Base-by-base conservation (phyloP, 2,888 invertebrate genomes). In the Endomychus coccineus region DNA sequence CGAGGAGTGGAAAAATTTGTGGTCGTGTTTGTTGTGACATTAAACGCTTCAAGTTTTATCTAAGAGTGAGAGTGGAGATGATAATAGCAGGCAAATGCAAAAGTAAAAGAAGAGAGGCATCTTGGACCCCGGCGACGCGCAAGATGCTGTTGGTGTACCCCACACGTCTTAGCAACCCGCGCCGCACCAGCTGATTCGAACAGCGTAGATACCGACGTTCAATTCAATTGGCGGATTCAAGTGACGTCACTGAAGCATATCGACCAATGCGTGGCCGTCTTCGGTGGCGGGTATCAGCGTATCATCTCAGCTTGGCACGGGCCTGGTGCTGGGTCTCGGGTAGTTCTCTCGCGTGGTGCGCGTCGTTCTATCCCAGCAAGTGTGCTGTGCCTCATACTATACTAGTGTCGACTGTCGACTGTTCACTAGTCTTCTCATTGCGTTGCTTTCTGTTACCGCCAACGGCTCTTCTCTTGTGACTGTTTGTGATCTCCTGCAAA, bases 191-290 rank as follows among this genome's bases (percentile, higher is more conserved):
- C 60, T 62, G 61, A 60, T 61, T 58, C 47, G 52, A 55, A 50
- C 58, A 54, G 57, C 59, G 60, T 58, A 59, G 59, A 60, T 57
- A 59, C 59, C 57, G 58, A 56, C 54, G 56, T 51, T 54, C 48
- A 42, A 42, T 46, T 46, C 46, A 50, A 63, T 63, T 60, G 65
- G 61, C 50, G 50, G 54, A 44, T 39, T 43, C 51, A 43, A 39
- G 55, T 58, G 59, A 66, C 67, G 67, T 66, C 63, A 64, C 52
- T 41, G 46, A 40, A 41, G 45, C 46, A 45, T 58, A 58, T 59
- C 60, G 61, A 61, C 67, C 66, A 67, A 67, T 66, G 58, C 55
- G 48, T 66, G 64, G 64, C 64, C 54, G 50, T 42, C 55, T 52
- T 55, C 54, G 55, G 59, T 59, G 59, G 61, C 61, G 61, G 59